Base-by-base conservation (phyloP, 2,888 invertebrate species). In the Hypomecis atomaria region DNA sequence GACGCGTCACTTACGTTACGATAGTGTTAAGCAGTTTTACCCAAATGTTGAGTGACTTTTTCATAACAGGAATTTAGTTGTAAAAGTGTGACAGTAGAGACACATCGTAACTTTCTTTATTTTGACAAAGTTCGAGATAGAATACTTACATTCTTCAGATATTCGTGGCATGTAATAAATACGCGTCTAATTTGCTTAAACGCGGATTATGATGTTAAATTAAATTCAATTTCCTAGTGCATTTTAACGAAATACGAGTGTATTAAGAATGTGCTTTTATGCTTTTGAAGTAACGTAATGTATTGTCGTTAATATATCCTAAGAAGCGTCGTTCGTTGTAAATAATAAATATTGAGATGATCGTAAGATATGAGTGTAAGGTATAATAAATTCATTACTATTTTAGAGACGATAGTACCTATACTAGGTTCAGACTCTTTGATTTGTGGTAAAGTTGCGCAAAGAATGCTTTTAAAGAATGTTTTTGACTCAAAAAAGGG, bases 311-410 rank as follows among this genome's bases (percentile, higher is more conserved):
- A 56, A 56, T 56, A 38, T 56, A 56, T 56, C 47, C 47, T 45
- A 55, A 55, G 10, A 10, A 13, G 55, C 55, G 36, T 63, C 62
- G 72, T 73, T 67, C 70, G 70, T 67, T 47, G 50, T 43, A 44
- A 56, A 40, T 52, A 76, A 74, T 84, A 81, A 82, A 82, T 78
- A 75, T 74, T 65, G 66, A 71, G 78, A 79, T 79, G 72, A 81
- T 79, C 72, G 74, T 76, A 73, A 72, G 71, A 77, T 76, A 79
- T 47, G 45, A 45, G 47, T 71, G 74, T 73, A 74, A 73, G 71
- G 73, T 62, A 68, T 74, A 78, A 74, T 8, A 42, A 52, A 52
- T 52, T 13, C 36, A 8, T 9, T 11, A 49, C 11, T 37, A 36
- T 33, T 33, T 33, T 47, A 9, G 13, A 44, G 34, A 33, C 34